Evolutionary conservation across 2,888 invertebrate species (phyloP), one percentile per base, ranked within the genome.

Genomic region (Hyppa rectilinea): DNA sequence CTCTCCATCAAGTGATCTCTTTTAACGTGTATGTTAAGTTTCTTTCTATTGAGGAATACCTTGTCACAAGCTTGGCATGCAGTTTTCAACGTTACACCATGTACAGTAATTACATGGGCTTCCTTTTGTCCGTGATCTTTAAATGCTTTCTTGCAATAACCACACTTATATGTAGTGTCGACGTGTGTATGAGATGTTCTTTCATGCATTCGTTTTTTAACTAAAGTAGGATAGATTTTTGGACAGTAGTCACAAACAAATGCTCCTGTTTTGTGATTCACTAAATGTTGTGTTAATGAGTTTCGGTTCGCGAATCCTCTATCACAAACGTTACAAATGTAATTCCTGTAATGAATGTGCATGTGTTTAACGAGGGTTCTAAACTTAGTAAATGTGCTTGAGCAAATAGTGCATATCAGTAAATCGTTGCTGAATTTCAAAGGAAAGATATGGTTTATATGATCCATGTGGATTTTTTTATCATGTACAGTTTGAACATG

Each of bases 121-220:
- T 85, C 78, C 52, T 87, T 89, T 38, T 85, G 85, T 2, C 78
- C 65, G 34, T 87, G 85, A 34, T 88, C 86, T 47, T 88, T 88
- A n/a, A 90, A 92, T 47, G 72, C 75, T 75, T 90, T 87, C 2
- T 76, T 74, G 53, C 92, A 92, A 52, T 87, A 87, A 0, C 84
- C 86, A 60, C 92, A 92, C 78, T 85, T 89, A 43, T 85, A 78
- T 7, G 60, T 47, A 0, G 17, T 23, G 20, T 80, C 70, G 0
- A 64, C 49, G 36, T 86, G 80, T 0, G 82, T 85, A 7, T 87
- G 87, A 4, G 78, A 81, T 0, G 87, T 77, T 40, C 89, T 88
- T 66, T 92, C 92, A 58, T 96, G 96, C 0, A 91, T 85, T 55
- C 91, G 89, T 50, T 92, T 87, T n/a, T 93, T 94, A 10, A 90